Conservation (phyloP, 2,888 invertebrate species). For the Chirona hameri region DNA sequence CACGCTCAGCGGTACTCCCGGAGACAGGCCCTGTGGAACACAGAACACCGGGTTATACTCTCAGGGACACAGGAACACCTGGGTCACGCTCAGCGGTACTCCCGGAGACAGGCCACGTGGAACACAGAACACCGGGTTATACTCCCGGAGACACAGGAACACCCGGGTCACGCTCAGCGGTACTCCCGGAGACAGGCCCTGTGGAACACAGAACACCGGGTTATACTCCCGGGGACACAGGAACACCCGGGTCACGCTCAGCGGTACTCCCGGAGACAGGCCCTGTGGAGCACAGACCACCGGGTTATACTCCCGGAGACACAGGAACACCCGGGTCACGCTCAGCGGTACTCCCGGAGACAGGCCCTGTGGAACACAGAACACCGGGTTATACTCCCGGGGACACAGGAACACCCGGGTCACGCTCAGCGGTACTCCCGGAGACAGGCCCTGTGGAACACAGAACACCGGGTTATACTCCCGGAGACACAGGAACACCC, state of each 20-base stretch:
- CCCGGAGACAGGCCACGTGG: too few relatives aligned
- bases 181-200: slow-evolving; percentile 43
- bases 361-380: not conserved
- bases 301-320: too few relatives aligned
- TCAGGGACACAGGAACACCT: too few relatives aligned
- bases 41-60: slow-evolving; percentile 50
- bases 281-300: not conserved
- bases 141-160: too few relatives aligned
- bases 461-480: slow-evolving; percentile 50
- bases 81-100: too few relatives aligned
- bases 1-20: slow-evolving; percentile 54
- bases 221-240: too few relatives aligned
- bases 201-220: slow-evolving; percentile 46
- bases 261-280: slow-evolving; percentile 48
- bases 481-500: slow-evolving; percentile 65
- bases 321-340: slow-evolving; percentile 61
- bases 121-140: slow-evolving; percentile 48
- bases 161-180: slow-evolving; percentile 59
- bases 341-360: slow-evolving; percentile 51
- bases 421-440: slow-evolving; percentile 54
- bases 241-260: slow-evolving; percentile 61
- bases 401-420: slow-evolving; percentile 64
- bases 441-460: slow-evolving; percentile 37
- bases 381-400: too few relatives aligned
- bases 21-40: slow-evolving; percentile 37